phyloP scores from a whole-genome alignment of 2,797 vertebrate species.

The Staurois parvus region DNA sequence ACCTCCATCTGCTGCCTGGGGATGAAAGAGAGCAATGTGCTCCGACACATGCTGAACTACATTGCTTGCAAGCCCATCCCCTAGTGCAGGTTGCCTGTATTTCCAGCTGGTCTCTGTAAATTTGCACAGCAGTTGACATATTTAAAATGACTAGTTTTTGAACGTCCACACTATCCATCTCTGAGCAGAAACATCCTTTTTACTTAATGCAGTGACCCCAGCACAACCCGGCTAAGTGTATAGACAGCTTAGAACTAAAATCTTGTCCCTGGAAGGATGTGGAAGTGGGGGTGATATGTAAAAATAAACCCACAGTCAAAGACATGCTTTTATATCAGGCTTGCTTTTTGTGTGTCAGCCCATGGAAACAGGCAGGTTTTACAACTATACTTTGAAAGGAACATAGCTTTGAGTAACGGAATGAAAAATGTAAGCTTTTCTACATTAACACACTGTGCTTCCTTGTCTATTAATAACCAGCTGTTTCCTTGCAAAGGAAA shows the following conservation, averaged over 20 bases:
- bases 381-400: not conserved
- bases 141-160: not conserved
- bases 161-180: slow-evolving; percentile 14
- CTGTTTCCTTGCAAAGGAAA: not conserved
- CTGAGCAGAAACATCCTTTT: slow-evolving; percentile 28
- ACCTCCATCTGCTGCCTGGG: slow-evolving; percentile 44
- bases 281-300: not conserved
- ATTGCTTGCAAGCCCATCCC: slow-evolving; percentile 14
- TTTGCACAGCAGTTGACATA: slow-evolving; percentile 9
- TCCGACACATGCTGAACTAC: slow-evolving; percentile 36
- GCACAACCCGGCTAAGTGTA: slow-evolving; percentile 8
- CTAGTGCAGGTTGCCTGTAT: not conserved
- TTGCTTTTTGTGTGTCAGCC: slow-evolving; percentile 11
- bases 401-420: not conserved
- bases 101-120: slow-evolving; percentile 24
- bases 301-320: slow-evolving; percentile 20
- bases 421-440: not conserved
- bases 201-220: slow-evolving; percentile 20
- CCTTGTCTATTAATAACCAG: not conserved
- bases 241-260: slow-evolving; percentile 8
- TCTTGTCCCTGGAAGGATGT: not conserved
- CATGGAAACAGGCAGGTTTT: not conserved
- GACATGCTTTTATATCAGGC: not conserved
- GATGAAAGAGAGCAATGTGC: slow-evolving; percentile 8
- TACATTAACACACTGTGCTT: not conserved